Evolutionary conservation across 64 coral and sea anemone species (phyloP).

Genomic region (Anthopleura sola): DNA sequence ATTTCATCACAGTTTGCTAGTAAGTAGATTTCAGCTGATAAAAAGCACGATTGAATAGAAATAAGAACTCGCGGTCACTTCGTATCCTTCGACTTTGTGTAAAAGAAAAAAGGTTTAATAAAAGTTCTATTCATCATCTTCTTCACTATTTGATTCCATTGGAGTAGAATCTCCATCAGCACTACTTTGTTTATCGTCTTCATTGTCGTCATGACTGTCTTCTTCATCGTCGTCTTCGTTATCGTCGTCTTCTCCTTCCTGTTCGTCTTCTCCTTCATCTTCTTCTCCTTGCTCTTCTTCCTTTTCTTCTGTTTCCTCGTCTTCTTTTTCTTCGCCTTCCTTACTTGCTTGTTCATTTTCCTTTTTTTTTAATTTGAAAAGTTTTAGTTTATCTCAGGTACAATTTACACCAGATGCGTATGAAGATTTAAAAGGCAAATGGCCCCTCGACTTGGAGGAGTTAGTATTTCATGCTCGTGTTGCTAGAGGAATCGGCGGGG

Average conservation of each 20-base stretch:
- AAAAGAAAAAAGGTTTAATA: background rate
- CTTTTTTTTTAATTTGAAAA: background rate
- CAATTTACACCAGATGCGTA: background rate
- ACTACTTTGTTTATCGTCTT: conserved; percentile 15
- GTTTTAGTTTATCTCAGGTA: background rate
- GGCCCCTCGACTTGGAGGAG: too few species aligned
- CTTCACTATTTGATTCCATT: conserved; percentile 17
- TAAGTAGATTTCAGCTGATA: too few species aligned
- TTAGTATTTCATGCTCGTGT: too few species aligned
- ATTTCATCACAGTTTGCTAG: too few species aligned
- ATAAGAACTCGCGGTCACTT: too few species aligned
- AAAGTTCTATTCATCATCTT: background rate
- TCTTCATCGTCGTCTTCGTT: conserved; percentile 12
- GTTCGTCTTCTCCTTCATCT: background rate
- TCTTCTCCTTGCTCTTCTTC: background rate
- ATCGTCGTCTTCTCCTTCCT: background rate
- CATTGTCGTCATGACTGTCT: conserved; percentile 3
- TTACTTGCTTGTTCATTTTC: background rate
- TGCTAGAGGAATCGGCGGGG: too few species aligned
- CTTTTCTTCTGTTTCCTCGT: background rate
- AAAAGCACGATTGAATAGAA: too few species aligned
- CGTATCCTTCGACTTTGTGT: background rate
- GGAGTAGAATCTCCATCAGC: conserved; percentile 6
- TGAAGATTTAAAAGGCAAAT: background rate
- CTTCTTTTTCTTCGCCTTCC: conserved; percentile 11